Evolutionary conservation across 2,888 invertebrate species (phyloP).

Genomic region (Asteroscopus sphinx): DNA sequence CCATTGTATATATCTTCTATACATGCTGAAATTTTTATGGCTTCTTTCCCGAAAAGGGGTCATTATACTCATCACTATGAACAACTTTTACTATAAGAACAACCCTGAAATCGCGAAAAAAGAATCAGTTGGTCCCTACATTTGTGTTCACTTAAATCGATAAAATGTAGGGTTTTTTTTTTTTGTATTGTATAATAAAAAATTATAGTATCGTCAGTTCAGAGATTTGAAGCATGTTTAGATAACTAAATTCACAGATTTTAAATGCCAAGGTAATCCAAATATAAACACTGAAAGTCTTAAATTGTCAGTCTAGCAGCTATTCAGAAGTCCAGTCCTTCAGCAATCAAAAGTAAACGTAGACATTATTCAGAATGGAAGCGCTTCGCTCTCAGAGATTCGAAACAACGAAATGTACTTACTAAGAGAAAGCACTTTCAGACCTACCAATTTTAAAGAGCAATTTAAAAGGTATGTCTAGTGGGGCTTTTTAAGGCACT

Average conservation of each 20-base stretch:
- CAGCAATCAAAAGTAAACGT: conserved; percentile 51
- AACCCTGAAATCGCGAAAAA: too few relatives aligned
- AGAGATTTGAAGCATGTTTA: not conserved
- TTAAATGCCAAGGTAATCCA: conserved; percentile 20
- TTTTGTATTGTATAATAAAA: too few relatives aligned
- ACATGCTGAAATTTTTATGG: too few relatives aligned
- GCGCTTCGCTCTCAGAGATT: conserved; percentile 46
- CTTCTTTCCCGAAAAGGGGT: too few relatives aligned
- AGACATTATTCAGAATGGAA: conserved; percentile 49
- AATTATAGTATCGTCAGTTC: not conserved
- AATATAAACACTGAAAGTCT: conserved; percentile 12
- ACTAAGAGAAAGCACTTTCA: conserved; percentile 53
- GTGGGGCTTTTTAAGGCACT: conserved; percentile 54
- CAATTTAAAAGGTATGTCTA: conserved; percentile 60
- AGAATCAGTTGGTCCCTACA: too few relatives aligned
- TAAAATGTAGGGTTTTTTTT: too few relatives aligned
- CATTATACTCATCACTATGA: too few relatives aligned
- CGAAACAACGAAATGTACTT: conserved; percentile 59
- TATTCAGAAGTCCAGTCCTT: conserved; percentile 30
- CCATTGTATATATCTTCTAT: too few relatives aligned
- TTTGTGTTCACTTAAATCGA: too few relatives aligned
- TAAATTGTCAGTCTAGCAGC: conserved; percentile 27
- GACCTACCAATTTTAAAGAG: conserved; percentile 56
- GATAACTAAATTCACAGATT: conserved; percentile 5
- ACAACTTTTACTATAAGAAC: too few relatives aligned